A percentile compares a stretch with the other conserved stretches of the same genome.
Conservation (phyloP, 2,797 vertebrate species). For the Hylomyscus alleni region DNA sequence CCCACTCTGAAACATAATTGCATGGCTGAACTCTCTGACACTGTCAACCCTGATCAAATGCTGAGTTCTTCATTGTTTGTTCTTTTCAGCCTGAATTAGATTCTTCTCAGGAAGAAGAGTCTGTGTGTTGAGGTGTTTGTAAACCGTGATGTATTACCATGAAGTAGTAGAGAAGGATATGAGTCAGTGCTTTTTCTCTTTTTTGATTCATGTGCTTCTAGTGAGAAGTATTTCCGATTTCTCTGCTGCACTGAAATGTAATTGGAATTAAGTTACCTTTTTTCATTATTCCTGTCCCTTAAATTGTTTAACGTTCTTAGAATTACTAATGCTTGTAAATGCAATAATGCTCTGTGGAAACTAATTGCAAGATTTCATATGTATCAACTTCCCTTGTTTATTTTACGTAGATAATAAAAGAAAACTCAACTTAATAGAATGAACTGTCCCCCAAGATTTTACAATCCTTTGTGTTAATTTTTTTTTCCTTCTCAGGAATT, state of each 20-base stretch:
- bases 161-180: slow-evolving; percentile 52
- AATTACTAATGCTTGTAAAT: slow-evolving; percentile 44
- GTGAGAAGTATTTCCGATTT: slow-evolving; percentile 53
- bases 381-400: slow-evolving; percentile 44
- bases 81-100: slow-evolving; percentile 71
- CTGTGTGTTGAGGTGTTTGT: slow-evolving; percentile 66
- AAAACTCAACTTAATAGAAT: slow-evolving; percentile 70
- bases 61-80: slow-evolving; percentile 71
- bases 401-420: slow-evolving; percentile 32
- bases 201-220: slow-evolving; percentile 67
- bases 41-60: slow-evolving; percentile 69
- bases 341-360: slow-evolving; percentile 60
- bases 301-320: slow-evolving; percentile 69
- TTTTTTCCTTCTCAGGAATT: slow-evolving; percentile 57
- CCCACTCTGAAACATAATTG: slow-evolving; percentile 71
- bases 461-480: neutral
- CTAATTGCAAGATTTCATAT: slow-evolving; percentile 61
- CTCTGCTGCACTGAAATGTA: slow-evolving; percentile 34
- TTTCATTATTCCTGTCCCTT: slow-evolving; percentile 67
- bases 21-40: slow-evolving; percentile 52
- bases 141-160: slow-evolving; percentile 27
- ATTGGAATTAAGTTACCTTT: slow-evolving; percentile 76
- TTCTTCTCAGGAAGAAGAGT: neutral
- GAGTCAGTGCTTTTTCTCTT: neutral
- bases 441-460: slow-evolving; percentile 21